These are phyloP conservation scores for Cisticola juncidis DNA, from an alignment of 2,113 vertebrate species.

Conservation along the genomic window DNA sequence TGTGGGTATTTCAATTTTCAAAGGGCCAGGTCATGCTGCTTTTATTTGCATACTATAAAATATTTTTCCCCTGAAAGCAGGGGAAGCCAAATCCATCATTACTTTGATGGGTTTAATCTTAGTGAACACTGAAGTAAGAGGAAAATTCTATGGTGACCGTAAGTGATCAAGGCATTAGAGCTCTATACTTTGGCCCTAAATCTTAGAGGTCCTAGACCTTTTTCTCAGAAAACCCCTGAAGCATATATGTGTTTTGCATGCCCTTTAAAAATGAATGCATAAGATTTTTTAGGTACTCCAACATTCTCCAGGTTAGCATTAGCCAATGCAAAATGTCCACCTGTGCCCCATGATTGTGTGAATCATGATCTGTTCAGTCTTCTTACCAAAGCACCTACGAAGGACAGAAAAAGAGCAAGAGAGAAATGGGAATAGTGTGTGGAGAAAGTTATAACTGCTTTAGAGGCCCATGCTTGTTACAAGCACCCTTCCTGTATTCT, in stretches of 20 bases:
- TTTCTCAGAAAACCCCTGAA: neutral
- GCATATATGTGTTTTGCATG: neutral
- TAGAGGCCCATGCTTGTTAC: neutral
- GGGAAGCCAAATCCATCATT: neutral
- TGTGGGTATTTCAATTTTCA: accelerated
- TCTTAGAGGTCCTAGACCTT: neutral
- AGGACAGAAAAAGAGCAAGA: neutral
- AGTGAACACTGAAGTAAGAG: neutral
- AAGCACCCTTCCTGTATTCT: neutral
- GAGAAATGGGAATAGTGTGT: neutral
- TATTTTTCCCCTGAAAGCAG: neutral
- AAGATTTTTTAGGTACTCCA: neutral
- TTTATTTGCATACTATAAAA: neutral
- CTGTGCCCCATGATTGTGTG: neutral
- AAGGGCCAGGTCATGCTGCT: neutral
- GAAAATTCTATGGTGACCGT: neutral
- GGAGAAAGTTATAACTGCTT: neutral
- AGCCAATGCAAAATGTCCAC: neutral
- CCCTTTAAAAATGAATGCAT: neutral
- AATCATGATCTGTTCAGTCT: neutral
- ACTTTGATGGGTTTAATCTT: neutral
- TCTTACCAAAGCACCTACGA: neutral
- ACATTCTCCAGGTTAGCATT: neutral
- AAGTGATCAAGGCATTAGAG: neutral
- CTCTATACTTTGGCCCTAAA: neutral